These are phyloP conservation scores for Sycophila sp. DNA, from an alignment of 1,140 invertebrate species.

Conservation along the genomic window DNA sequence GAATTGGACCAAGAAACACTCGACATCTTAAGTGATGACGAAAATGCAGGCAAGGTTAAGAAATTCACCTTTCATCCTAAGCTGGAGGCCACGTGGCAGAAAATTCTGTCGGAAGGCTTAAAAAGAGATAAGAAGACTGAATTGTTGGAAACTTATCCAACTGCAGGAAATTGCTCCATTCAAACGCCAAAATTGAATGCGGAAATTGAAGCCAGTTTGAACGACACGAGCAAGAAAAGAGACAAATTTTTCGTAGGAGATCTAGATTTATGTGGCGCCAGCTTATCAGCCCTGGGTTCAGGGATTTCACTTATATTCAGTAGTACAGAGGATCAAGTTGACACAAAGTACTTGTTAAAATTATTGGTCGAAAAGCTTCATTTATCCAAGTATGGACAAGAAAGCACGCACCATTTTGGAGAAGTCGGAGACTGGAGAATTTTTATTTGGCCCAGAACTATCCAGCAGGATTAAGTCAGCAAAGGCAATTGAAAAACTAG, in stretches of 20 bases:
- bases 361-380: neutral
- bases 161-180: neutral
- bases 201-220: conserved; percentile 7
- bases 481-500: conserved; percentile 7
- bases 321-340: neutral
- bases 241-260: neutral
- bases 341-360: neutral
- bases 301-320: neutral
- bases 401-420: conserved; percentile 40
- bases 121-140: conserved; percentile 10
- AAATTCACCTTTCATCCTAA: neutral
- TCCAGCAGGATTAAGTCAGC: conserved; percentile 5
- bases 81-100: neutral
- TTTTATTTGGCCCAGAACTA: conserved; percentile 41
- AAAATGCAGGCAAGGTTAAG: neutral
- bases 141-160: conserved; percentile 9
- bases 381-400: conserved; percentile 18
- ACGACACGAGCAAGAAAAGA: conserved; percentile 4
- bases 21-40: neutral
- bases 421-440: conserved; percentile 39
- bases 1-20: conserved; percentile 6
- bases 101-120: conserved; percentile 18
- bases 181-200: conserved; percentile 1
- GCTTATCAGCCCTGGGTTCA: neutral
- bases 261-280: neutral